Conservation (phyloP, 1,140 invertebrate genomes). For the Panulirus ornatus region DNA sequence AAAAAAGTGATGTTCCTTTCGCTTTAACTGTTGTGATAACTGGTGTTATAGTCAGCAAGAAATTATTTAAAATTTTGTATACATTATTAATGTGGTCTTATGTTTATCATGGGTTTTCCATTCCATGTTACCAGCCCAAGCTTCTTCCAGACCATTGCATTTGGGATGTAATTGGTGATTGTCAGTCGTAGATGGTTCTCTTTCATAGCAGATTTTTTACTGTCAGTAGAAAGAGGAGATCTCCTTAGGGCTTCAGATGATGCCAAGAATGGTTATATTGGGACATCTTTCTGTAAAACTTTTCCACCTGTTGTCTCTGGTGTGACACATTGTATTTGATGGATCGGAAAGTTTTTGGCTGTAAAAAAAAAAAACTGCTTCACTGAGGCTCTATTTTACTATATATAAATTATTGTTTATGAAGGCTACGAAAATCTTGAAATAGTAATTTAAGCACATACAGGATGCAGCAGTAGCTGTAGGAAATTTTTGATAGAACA, state of each 20-base stretch:
- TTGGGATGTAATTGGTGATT: conserved; percentile 10
- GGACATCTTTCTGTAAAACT: neutral
- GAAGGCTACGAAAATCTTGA: neutral
- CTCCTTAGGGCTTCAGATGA: neutral
- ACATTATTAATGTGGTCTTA: neutral
- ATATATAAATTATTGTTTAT: neutral
- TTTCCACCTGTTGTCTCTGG: neutral
- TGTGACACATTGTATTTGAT: conserved; percentile 2
- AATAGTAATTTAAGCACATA: neutral
- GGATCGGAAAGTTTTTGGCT: conserved; percentile 3
- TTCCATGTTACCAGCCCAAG: conserved; percentile 33
- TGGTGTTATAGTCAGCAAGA: conserved; percentile 15
- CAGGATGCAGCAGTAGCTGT: conserved; percentile 14
- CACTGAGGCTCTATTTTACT: conserved; percentile 5
- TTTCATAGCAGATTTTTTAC: neutral
- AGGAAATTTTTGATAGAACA: neutral
- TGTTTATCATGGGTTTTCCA: conserved; percentile 21
- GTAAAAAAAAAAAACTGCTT: neutral
- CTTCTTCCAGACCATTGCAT: conserved; percentile 32
- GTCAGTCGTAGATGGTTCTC: conserved; percentile 10
- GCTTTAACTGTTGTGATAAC: conserved; percentile 35
- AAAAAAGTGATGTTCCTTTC: neutral
- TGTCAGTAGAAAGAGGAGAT: conserved; percentile 5
- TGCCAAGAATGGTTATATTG: conserved; percentile 2
- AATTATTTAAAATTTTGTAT: neutral